A percentile compares a stretch with the other conserved stretches of the same genome.
Conservation (phyloP, 2,888 invertebrate species). For the Eugnorisma glareosa region DNA sequence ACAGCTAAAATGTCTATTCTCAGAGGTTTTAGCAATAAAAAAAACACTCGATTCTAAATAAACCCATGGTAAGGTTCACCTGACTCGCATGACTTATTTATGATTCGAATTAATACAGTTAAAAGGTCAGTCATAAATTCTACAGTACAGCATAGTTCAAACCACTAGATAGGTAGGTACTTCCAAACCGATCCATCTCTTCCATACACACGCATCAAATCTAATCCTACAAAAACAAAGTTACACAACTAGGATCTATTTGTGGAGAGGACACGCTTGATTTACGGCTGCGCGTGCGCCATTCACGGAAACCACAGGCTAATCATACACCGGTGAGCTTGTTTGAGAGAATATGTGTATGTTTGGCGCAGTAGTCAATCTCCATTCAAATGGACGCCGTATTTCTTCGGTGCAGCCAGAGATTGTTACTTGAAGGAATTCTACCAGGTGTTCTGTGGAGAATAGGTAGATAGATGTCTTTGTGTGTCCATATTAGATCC, state of each 20-base stretch:
- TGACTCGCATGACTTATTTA: background rate
- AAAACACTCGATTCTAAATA: background rate
- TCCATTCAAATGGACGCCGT: background rate
- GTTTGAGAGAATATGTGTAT: slow-evolving; percentile 33
- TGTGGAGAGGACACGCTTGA: slow-evolving; percentile 73
- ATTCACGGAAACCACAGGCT: slow-evolving; percentile 72
- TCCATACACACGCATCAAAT: slow-evolving; percentile 19
- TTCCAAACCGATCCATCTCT: slow-evolving; percentile 38
- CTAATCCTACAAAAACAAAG: slow-evolving; percentile 61
- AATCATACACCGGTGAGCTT: slow-evolving; percentile 58
- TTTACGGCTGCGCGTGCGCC: slow-evolving; percentile 74
- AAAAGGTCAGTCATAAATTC: background rate
- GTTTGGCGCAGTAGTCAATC: slow-evolving; percentile 29
- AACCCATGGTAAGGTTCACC: background rate
- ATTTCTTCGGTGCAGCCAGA: slow-evolving; percentile 3
- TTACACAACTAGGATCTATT: slow-evolving; percentile 69
- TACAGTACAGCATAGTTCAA: background rate
- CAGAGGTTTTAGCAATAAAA: background rate
- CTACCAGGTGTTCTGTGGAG: background rate
- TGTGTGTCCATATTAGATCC: background rate
- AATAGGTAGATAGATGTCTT: background rate
- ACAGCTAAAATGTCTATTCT: background rate
- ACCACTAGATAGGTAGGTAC: background rate
- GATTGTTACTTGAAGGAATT: background rate
- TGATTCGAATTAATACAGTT: background rate